These are phyloP conservation scores for Metallyticus violacea DNA, from an alignment of 2,888 invertebrate genomes.

Conservation along the genomic window DNA sequence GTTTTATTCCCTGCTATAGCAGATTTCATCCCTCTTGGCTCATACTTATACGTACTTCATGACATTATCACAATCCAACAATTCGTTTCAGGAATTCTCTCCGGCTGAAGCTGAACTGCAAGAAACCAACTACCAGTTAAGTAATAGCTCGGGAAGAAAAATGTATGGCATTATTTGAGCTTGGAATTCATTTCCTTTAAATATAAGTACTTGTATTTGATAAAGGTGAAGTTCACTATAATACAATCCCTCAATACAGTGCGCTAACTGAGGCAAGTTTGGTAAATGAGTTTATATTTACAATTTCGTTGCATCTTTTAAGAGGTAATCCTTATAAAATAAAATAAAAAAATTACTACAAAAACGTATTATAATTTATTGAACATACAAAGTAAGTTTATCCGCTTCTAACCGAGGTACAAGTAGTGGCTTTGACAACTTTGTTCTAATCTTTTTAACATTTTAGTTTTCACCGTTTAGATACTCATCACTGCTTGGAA, in stretches of 20 bases:
- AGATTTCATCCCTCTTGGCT: neutral
- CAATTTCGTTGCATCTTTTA: no score
- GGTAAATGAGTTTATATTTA: no score
- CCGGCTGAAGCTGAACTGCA: neutral
- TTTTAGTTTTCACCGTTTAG: no score
- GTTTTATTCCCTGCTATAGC: neutral
- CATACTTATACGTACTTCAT: neutral
- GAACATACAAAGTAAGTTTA: no score
- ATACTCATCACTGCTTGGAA: no score
- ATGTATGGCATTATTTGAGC: neutral
- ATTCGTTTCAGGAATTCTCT: neutral
- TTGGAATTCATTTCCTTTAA: neutral
- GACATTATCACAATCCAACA: neutral
- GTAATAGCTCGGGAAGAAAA: neutral
- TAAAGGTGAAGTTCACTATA: neutral
- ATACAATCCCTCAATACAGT: neutral
- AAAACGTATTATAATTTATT: no score
- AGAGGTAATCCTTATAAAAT: no score
- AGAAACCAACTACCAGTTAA: neutral
- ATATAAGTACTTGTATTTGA: neutral
- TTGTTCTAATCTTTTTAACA: no score
- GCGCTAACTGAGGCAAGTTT: neutral
- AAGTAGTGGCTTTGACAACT: no score
- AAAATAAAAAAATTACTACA: no score
- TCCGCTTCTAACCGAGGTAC: no score